A percentile compares a stretch with the other conserved stretches of the same genome.
These are phyloP conservation scores for Odontamblyopus lacepedii DNA, from an alignment of 2,797 vertebrate genomes.

Conservation along the genomic window DNA sequence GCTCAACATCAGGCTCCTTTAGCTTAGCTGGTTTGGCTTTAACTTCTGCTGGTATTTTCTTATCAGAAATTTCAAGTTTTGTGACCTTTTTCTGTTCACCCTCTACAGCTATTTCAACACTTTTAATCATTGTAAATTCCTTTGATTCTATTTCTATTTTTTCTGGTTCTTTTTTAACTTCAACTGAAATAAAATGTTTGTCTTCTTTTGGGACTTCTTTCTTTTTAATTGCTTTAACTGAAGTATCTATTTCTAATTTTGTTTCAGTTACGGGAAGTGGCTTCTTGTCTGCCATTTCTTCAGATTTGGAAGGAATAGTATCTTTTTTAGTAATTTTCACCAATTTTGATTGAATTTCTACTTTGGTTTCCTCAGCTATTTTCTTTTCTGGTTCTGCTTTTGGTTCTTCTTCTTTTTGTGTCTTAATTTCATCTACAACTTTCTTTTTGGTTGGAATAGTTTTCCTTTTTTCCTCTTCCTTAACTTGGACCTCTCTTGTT, in stretches of 20 bases:
- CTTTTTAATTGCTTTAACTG: background rate
- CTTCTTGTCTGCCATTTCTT: background rate
- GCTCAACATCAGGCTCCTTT: conserved; percentile 36
- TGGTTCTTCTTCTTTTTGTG: conserved; percentile 5
- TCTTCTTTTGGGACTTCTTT: background rate
- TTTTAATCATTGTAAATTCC: background rate
- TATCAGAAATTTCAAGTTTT: conserved; percentile 23
- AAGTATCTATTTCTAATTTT: background rate
- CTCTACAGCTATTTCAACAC: background rate
- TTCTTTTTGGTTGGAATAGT: background rate
- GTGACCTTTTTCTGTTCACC: background rate
- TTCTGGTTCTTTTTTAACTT: background rate
- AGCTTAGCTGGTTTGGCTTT: background rate
- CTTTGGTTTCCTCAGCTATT: background rate
- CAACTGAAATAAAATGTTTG: background rate
- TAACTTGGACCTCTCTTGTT: conserved; percentile 1
- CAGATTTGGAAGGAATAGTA: background rate
- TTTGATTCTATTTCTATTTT: conserved; percentile 3
- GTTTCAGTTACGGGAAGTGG: background rate
- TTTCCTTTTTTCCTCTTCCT: conserved; percentile 11
- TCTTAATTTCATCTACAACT: conserved; percentile 4
- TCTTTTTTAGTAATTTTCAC: background rate
- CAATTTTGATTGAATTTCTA: background rate
- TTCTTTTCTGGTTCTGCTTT: conserved; percentile 5
- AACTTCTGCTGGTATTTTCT: conserved; percentile 10